Conservation (phyloP, 2,113 vertebrate genomes). For the Columba livia region DNA sequence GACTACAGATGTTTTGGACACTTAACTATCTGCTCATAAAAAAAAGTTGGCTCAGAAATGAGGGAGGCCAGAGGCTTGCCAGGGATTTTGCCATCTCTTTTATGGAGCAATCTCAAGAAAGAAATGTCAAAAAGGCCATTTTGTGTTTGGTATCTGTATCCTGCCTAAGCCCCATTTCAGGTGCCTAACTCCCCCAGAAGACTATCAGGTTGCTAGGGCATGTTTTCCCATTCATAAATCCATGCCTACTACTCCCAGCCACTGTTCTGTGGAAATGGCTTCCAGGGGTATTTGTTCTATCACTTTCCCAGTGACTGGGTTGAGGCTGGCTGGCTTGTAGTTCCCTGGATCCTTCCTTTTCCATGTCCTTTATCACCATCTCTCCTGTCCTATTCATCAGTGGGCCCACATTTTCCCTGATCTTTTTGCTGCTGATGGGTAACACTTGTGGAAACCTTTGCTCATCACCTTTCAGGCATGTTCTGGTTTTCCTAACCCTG, state of each 20-base stretch:
- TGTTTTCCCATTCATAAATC: background rate
- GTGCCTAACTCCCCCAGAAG: background rate
- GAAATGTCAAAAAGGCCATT: background rate
- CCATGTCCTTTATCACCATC: too few species aligned
- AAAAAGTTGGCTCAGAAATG: background rate
- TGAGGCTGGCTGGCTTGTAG: too few species aligned
- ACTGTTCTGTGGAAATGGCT: too few species aligned
- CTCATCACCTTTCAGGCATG: background rate
- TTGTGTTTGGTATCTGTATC: background rate
- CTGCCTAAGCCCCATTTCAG: background rate
- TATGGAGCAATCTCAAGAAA: background rate
- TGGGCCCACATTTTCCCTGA: too few species aligned
- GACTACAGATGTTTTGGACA: background rate
- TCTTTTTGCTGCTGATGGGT: background rate
- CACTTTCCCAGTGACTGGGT: too few species aligned
- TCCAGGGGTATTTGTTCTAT: too few species aligned
- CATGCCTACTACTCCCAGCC: background rate
- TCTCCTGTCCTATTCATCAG: too few species aligned
- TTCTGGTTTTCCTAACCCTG: background rate
- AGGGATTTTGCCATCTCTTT: background rate
- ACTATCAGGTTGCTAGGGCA: background rate
- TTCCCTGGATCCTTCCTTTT: too few species aligned
- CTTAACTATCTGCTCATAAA: background rate
- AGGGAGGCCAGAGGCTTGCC: background rate
- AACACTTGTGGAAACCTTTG: background rate